Base-by-base conservation (phyloP, 2,888 invertebrate species). In the Spodoptera exigua region DNA sequence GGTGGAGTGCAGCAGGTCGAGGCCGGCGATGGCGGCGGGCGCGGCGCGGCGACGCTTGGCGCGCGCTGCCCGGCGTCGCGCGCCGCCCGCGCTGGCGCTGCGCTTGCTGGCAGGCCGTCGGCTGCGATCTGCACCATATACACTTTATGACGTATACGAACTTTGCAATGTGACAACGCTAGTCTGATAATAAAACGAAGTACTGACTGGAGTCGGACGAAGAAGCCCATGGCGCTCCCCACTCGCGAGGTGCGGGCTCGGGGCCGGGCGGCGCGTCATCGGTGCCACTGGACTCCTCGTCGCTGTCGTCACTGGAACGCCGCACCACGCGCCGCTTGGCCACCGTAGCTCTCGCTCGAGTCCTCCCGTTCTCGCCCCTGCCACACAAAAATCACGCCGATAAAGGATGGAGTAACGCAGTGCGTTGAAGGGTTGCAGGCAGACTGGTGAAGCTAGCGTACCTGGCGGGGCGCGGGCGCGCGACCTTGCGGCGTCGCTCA, bases 1-100 rank as follows among this genome's bases (percentile, higher is more conserved):
- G 89, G 98, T 97, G 79, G 97, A 97, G 89, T 98, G 98, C 74
- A 98, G 92, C 78, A 98, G 95, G 93, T 98, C 98, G 78, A 98
- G 94, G 14, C 98, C 98, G 70, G 96, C 97, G 85, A 98, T 98
- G 90, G 84, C 96, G 91, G 76, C 96, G 95, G 74, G 95, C 86
- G 85, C 89, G 79, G 82, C 92, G 81, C 83, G 94, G 74, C 86
- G 92, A 14, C 87, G 89, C 87, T 89, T 92, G 78, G 86, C 85
- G 52, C 90, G 90, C 47, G 87, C 90, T 40, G 86, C 84, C 0
- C 90, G 83, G 2, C 90, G 83, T 59, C 91, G 84, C 59, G 86
- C 92, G 40, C 93, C 93, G 64, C 95, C 92, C 21, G 91, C 95
- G 65, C 95, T 92, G 55, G 92, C 92, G 61, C 93, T 91, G 66